These are phyloP conservation scores for Brienomyrus brachyistius DNA, from an alignment of 2,113 vertebrate genomes.

Conservation along the genomic window DNA sequence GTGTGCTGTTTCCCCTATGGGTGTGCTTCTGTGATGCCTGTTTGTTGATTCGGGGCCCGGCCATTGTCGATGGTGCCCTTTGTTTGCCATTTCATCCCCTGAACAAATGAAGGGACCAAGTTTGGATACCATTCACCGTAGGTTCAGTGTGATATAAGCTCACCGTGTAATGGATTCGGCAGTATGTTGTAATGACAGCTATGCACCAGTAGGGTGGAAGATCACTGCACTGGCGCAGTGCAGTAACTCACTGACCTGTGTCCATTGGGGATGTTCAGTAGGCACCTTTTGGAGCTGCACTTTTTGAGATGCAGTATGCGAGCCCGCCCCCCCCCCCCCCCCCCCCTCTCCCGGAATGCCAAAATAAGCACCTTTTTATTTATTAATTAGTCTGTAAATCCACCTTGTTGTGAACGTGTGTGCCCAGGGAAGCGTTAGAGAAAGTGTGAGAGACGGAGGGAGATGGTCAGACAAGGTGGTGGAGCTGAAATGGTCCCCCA, in stretches of 20 bases:
- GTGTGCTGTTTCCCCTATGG: conserved; percentile 36
- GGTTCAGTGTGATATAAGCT: neutral
- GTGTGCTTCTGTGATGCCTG: conserved; percentile 31
- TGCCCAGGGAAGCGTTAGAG: conserved; percentile 6
- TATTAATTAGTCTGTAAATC: conserved; percentile 29
- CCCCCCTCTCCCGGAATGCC: conserved; percentile 39
- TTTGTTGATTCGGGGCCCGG: neutral
- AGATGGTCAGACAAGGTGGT: neutral
- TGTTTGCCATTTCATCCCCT: conserved; percentile 44
- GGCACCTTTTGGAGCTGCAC: conserved; percentile 41
- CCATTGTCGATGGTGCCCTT: conserved; percentile 32
- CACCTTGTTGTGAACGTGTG: conserved; percentile 30
- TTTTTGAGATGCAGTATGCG: conserved; percentile 40
- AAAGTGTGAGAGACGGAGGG: conserved; percentile 21
- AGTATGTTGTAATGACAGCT: conserved; percentile 19
- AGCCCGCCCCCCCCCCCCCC: conserved; percentile 48
- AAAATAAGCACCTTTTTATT: conserved; percentile 52
- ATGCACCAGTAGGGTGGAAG: conserved; percentile 22
- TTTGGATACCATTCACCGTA: neutral
- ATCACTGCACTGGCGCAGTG: conserved; percentile 39
- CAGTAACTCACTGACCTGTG: conserved; percentile 37
- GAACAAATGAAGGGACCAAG: conserved; percentile 64
- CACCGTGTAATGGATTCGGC: conserved; percentile 15
- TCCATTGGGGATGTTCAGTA: conserved; percentile 37
- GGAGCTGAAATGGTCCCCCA: neutral